Percentiles rank a stretch among this genome's conserved stretches.
phyloP scores from a whole-genome alignment of 2,797 vertebrate species.

The Jordanella pulchra region DNA sequence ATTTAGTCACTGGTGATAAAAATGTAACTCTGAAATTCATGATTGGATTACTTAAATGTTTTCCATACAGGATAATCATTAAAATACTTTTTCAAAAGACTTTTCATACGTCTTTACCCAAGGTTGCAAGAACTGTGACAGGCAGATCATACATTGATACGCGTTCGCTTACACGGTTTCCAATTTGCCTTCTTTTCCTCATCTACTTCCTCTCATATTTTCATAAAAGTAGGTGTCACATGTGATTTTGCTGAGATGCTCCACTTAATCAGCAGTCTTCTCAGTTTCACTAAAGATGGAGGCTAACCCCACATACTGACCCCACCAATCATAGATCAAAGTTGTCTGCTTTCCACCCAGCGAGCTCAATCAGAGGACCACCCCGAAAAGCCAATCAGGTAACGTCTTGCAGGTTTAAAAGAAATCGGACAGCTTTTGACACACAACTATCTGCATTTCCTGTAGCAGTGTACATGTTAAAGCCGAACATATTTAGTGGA shows the following conservation, averaged over 20 bases:
- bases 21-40: not conserved
- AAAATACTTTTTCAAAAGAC: not conserved
- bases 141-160: slow-evolving; percentile 29
- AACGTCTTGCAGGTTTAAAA: slow-evolving; percentile 61
- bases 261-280: slow-evolving; percentile 54
- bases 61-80: not conserved
- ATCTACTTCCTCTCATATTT: not conserved
- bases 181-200: slow-evolving; percentile 30
- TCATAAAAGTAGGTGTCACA: slow-evolving; percentile 54
- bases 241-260: slow-evolving; percentile 58
- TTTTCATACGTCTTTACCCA: not conserved
- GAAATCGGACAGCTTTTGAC: slow-evolving; percentile 50
- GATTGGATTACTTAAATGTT: not conserved
- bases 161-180: slow-evolving; percentile 26
- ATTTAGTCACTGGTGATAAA: not conserved
- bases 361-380: slow-evolving; percentile 73
- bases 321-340: slow-evolving; percentile 73
- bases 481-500: slow-evolving; percentile 28
- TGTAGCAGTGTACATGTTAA: slow-evolving; percentile 19
- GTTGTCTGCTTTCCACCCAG: slow-evolving; percentile 43
- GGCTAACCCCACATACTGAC: slow-evolving; percentile 60
- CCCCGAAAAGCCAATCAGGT: slow-evolving; percentile 71
- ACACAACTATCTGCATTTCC: slow-evolving; percentile 21
- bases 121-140: not conserved
- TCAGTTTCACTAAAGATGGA: slow-evolving; percentile 51